Evolutionary conservation across 1,140 invertebrate genomes (phyloP), one percentile per base, ranked within the genome.

Genomic region (Forficula auricularia): DNA sequence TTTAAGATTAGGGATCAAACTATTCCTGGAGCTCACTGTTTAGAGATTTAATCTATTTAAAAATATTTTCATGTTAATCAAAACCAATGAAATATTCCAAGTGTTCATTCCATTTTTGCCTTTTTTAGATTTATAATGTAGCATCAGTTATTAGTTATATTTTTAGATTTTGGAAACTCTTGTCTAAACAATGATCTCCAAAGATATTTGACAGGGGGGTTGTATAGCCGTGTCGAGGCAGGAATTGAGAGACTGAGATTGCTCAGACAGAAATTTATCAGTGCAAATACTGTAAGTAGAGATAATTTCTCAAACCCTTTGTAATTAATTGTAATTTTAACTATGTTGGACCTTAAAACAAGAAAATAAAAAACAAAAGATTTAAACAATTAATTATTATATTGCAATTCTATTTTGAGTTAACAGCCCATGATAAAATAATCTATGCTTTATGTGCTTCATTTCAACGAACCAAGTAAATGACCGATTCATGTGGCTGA

Each of bases 61-160:
- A 43, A 38, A 33, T 43, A 40, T 47, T 40, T 40, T 20, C 22
- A 43, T 38, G 16, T 19, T 37, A 16, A 20, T 39, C 15, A 19
- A n/a, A 15, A 10, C 22, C 8, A 13, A 20, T 19, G 22, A 40
- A 37, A 19, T 40, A 45, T 45, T 45, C 44, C 44, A 40, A 36
- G 32, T 36, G 22, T 43, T 47, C 46, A 44, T 47, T 47, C 46
- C 46, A 47, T 38, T 47, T n/a, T 38, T 40, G 41, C 46, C 42
- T 47, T 47, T 33, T 43, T 14, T 18, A 43, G 16, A 30, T 18
- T 36, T 22, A 12, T 19, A 19, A 43, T 12, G 32, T 37, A 15
- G 19, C 22, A 13, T 18, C 27, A 44, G 10, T 20, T 43, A 38
- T 31, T 19, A 14, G 35, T 38, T 44, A 35, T 43, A 37, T n/a